phyloP scores from a whole-genome alignment of 2,888 invertebrate species.

The Cephus runcator region DNA sequence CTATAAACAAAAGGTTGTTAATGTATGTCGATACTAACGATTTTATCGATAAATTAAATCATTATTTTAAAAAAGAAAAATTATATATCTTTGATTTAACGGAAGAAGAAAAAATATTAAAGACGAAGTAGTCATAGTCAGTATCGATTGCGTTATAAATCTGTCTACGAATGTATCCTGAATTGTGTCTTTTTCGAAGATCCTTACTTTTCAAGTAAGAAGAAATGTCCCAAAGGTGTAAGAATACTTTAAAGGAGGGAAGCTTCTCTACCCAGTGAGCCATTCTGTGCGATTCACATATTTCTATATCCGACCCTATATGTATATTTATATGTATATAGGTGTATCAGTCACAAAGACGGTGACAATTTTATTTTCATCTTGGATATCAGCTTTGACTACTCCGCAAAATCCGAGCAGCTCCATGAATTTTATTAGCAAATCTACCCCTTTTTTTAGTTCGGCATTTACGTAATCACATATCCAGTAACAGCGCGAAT shows the following conservation, averaged over 20 bases:
- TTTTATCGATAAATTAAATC: not conserved
- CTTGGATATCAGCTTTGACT: not conserved
- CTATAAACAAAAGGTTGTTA: not conserved
- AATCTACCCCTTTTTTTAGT: no score
- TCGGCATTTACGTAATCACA: no score
- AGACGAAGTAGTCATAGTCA: not conserved
- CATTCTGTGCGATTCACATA: not conserved
- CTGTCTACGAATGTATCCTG: constrained; percentile 31
- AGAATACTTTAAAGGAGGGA: not conserved
- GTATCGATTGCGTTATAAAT: constrained; percentile 25
- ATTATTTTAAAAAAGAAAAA: not conserved
- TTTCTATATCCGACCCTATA: not conserved
- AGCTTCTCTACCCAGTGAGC: not conserved
- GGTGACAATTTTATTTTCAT: not conserved
- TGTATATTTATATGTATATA: not conserved
- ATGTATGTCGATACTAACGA: not conserved
- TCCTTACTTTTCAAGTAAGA: constrained; percentile 36
- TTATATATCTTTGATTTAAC: not conserved
- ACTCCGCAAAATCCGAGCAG: not conserved
- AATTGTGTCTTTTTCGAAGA: constrained; percentile 38
- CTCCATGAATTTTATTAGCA: not conserved
- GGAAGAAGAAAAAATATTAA: not conserved
- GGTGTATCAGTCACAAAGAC: not conserved
- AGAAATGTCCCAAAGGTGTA: constrained; percentile 34
- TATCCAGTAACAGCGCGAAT: no score